A percentile compares a stretch with the other conserved stretches of the same genome.
Evolutionary conservation across 1,140 invertebrate genomes (phyloP).

Genomic region (Bombus sibiricus): DNA sequence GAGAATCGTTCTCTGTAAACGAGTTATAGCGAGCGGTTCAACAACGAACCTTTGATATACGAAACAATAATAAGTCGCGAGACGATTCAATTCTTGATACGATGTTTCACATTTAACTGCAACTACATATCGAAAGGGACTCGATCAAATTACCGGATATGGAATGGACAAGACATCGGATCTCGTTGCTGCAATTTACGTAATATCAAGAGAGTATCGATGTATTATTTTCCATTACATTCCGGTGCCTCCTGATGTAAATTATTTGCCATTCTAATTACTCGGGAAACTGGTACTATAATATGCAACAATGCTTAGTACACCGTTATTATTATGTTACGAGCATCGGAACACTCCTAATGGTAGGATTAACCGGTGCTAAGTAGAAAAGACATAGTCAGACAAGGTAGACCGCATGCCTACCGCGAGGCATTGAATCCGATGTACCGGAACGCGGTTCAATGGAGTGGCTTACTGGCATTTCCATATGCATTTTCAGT

Average conservation of each 20-base stretch:
- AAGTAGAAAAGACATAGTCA: constrained; percentile 40
- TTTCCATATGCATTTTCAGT: constrained; percentile 60
- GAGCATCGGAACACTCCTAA: not conserved
- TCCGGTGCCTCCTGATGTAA: not conserved
- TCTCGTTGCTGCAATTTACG: not conserved
- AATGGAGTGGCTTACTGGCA: constrained; percentile 47
- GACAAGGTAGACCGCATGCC: not conserved
- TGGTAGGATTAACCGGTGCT: not conserved
- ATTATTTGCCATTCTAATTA: not conserved
- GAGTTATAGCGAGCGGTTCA: not conserved
- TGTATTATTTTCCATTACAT: not conserved
- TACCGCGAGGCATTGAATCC: not conserved
- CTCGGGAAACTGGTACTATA: not conserved
- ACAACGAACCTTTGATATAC: not conserved
- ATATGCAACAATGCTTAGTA: not conserved
- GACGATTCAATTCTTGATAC: not conserved
- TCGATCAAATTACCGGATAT: not conserved
- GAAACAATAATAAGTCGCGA: not conserved
- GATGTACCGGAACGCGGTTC: constrained; percentile 24
- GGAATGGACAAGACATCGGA: not conserved
- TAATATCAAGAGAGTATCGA: not conserved
- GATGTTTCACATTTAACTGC: not conserved
- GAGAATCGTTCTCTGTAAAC: constrained; percentile 23
- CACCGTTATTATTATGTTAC: too few relatives aligned
- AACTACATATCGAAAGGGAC: too few relatives aligned